phyloP scores from a whole-genome alignment of 2,888 invertebrate genomes.

The Archips xylosteana region DNA sequence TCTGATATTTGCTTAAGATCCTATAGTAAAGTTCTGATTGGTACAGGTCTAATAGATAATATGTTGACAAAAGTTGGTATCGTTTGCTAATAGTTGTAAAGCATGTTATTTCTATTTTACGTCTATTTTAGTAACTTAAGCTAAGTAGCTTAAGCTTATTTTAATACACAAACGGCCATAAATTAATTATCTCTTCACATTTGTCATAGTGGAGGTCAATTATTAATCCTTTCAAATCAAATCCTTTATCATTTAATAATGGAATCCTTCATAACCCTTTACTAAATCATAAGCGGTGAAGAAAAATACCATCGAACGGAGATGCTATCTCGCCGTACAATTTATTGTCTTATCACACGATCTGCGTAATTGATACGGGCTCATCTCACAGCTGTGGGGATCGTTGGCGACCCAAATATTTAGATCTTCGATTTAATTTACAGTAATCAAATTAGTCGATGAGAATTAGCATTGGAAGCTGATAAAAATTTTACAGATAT shows the following conservation, averaged over 20 bases:
- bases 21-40: too few species aligned
- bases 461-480: slow-evolving; percentile 6
- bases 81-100: too few species aligned
- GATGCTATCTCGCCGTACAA: slow-evolving; percentile 66
- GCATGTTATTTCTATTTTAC: background rate
- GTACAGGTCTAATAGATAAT: background rate
- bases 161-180: slow-evolving; percentile 21
- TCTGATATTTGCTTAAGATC: too few species aligned
- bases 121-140: background rate
- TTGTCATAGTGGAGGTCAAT: slow-evolving; percentile 6
- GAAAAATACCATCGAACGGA: slow-evolving; percentile 61
- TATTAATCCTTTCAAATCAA: slow-evolving; percentile 20
- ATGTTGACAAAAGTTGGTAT: background rate
- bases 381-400: slow-evolving; percentile 25
- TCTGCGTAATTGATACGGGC: slow-evolving; percentile 75
- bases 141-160: too few species aligned
- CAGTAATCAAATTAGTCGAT: slow-evolving; percentile 28
- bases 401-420: slow-evolving; percentile 29
- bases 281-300: slow-evolving; percentile 70
- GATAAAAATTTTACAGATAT: slow-evolving; percentile 2
- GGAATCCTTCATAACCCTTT: slow-evolving; percentile 60
- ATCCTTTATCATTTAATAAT: slow-evolving; percentile 43
- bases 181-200: slow-evolving; percentile 26
- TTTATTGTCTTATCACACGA: slow-evolving; percentile 76
- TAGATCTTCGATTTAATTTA: slow-evolving; percentile 35